Evolutionary conservation across 2,888 invertebrate genomes (phyloP).

Genomic region (Protonemura montana): DNA sequence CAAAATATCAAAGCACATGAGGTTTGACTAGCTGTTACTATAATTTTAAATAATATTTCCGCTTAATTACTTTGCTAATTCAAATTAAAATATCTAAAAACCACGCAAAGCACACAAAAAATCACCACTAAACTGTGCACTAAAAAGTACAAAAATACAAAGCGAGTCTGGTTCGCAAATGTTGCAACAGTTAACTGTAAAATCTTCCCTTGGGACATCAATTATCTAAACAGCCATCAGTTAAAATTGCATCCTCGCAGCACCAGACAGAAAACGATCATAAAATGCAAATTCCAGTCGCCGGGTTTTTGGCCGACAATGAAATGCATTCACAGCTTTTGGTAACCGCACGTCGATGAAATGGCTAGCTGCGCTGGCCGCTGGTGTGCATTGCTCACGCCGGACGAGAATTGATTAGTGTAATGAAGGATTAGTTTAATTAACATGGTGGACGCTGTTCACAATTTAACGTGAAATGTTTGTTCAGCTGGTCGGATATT

Average conservation of each 20-base stretch:
- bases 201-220: neutral
- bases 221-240: neutral
- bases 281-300: neutral
- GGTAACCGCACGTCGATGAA: neutral
- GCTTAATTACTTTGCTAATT: neutral
- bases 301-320: neutral
- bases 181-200: neutral
- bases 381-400: neutral
- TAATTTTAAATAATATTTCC: no score
- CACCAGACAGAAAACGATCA: neutral
- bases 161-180: no score
- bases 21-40: no score
- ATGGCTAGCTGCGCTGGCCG: no score
- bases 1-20: no score
- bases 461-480: neutral
- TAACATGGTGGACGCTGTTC: neutral
- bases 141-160: no score
- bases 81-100: neutral
- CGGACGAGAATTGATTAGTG: neutral
- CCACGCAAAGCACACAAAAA: neutral
- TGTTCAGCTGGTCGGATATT: neutral
- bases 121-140: neutral
- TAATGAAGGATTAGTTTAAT: neutral
- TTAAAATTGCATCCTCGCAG: no score
- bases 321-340: constrained; percentile 12